Base-by-base conservation (phyloP, 2,888 invertebrate genomes). In the Cerceris ruficornis region DNA sequence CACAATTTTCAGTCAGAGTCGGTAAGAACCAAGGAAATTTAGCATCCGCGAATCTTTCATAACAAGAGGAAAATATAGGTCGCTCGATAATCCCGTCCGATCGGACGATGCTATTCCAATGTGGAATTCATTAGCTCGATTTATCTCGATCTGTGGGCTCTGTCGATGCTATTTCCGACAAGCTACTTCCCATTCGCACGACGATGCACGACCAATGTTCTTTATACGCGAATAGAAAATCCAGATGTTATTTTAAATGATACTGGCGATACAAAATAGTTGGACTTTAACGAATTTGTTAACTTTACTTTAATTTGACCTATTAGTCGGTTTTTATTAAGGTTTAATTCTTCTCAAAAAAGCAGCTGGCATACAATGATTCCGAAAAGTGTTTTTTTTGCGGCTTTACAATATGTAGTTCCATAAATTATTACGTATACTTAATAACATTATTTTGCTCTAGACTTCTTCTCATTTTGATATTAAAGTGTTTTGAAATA, bases 71-170 rank as follows among this genome's bases (percentile, higher is more conserved):
- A 84, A 85, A 90, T 86, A 75, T 90, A 81, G 90, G 90, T 90
- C 90, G 86, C 81, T 90, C 89, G 87, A 90, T 90, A 89, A 86
- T 87, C 84, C 62, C 74, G 72, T 77, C 76, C 80, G 87, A 89
- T 88, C 82, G 82, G 78, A 77, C 84, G 81, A 75, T 75, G 83
- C 82, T 90, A 88, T 90, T 90, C 86, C 84, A 81, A 81, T 84
- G 77, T 83, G 73, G 87, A 88, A 89, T 89, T 90, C 89, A 90
- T 90, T 88, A 88, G 84, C 84, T 84, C 85, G 81, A 88, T 89
- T 88, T 86, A 87, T 89, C 87, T 86, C 81, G 82, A 84, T 84
- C 82, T 68, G 61, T 69, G 65, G 72, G 62, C 77, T 77, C 77
- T 83, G 67, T 69, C 67, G 72, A 28, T 64, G 76, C 67, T 83